phyloP scores from a whole-genome alignment of 2,888 invertebrate genomes.

The Sesia apiformis region DNA sequence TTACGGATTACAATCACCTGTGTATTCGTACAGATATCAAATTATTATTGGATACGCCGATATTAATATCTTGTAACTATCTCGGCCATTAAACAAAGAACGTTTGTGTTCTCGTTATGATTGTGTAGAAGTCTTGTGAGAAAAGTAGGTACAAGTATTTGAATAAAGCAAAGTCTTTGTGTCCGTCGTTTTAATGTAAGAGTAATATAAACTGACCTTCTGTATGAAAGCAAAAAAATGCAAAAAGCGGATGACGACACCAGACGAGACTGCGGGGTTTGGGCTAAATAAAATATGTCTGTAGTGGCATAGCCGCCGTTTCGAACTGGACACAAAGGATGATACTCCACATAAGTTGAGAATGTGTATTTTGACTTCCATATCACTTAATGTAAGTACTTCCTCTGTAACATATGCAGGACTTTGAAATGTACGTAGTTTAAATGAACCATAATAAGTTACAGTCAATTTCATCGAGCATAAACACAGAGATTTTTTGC shows the following conservation, averaged over 20 bases:
- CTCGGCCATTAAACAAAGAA: neutral
- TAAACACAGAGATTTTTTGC: too few species aligned
- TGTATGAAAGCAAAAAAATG: slow-evolving; percentile 16
- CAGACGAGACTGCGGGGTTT: slow-evolving; percentile 15
- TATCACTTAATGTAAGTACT: neutral
- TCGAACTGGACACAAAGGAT: neutral
- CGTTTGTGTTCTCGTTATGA: neutral
- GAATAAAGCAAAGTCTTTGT: slow-evolving; percentile 13
- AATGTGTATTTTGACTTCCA: neutral
- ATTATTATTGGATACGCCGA: slow-evolving; percentile 19
- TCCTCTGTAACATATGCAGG: neutral
- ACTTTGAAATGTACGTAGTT: neutral
- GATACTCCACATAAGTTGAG: neutral
- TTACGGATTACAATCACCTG: slow-evolving; percentile 31
- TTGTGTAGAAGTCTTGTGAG: slow-evolving; percentile 7
- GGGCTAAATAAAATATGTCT: slow-evolving; percentile 24
- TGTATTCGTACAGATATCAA: slow-evolving; percentile 27
- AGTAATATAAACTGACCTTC: slow-evolving; percentile 24
- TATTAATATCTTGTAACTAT: slow-evolving; percentile 2
- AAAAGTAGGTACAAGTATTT: slow-evolving; percentile 16
- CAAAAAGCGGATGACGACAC: slow-evolving; percentile 28
- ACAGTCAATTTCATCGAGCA: neutral
- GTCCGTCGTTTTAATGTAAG: slow-evolving; percentile 10
- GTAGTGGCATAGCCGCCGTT: neutral
- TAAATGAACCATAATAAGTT: neutral